Percentiles rank a stretch among this genome's conserved stretches.
Conservation (phyloP, 1,140 invertebrate species). For the Mesaphorura yosii region DNA sequence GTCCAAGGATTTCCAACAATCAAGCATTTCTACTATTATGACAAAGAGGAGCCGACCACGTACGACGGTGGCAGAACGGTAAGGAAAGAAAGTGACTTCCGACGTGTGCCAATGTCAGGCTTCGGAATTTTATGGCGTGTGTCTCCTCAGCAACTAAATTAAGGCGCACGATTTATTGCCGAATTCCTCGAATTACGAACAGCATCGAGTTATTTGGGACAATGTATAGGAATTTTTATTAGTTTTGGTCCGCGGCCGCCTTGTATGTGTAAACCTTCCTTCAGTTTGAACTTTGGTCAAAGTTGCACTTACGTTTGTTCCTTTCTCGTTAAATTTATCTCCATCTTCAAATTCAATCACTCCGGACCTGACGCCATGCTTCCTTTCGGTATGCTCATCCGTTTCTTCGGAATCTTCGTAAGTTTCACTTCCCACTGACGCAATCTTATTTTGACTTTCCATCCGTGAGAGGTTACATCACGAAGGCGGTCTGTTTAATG, state of each 20-base stretch:
- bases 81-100: conserved; percentile 21
- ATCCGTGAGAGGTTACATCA: too few species aligned
- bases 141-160: neutral
- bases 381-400: neutral
- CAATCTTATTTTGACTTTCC: too few species aligned
- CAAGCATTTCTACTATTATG: conserved; percentile 73
- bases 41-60: conserved; percentile 48
- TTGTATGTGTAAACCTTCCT: neutral
- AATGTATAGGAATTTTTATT: neutral
- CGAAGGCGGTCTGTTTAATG: too few species aligned
- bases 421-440: neutral
- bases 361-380: neutral
- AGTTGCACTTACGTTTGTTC: neutral
- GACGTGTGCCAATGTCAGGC: neutral
- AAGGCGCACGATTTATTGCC: neutral
- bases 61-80: conserved; percentile 65
- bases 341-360: neutral
- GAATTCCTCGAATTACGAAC: neutral
- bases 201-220: too few species aligned
- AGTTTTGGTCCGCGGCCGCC: neutral
- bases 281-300: neutral
- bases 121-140: neutral
- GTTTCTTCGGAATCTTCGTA: conserved; percentile 6
- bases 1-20: conserved; percentile 77
- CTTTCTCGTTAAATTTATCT: neutral